Base-by-base conservation (phyloP, 2,113 vertebrate species). In the Canis aureus region DNA sequence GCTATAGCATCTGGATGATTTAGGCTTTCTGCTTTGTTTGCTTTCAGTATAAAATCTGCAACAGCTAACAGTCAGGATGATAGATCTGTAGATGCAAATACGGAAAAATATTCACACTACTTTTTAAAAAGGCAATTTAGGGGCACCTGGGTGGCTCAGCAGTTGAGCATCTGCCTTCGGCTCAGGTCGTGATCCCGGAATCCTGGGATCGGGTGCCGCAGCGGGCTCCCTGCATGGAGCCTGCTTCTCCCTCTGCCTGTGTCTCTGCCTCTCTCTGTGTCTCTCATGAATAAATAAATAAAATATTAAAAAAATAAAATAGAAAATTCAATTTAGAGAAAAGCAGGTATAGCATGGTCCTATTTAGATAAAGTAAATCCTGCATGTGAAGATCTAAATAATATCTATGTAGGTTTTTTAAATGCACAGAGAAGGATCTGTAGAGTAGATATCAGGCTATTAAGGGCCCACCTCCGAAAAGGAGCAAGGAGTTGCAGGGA, bases 311-410 rank as follows among this genome's bases (percentile, higher is more conserved):
- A 43, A 43, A 43, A 43, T 43, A 43, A 43, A 43, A 43, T 43
- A 43, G 43, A 43, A 20, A 49, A 35, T 23, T 27, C 49, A 55
- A 3, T 0, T 38, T n/a, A 69, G 62, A 76, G 82, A 67, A 93
- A 51, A 29, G 8, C 3, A 1, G 0, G 2, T 8, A 15, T 1
- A 2, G 27, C 3, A 0, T 1, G 4, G 29, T 1, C 4, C 66
- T 67, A 1, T 16, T 69, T 20, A 25, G 17, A 8, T 71, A 8
- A 86, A 59, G 11, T 29, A 66, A 49, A 35, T 11, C 92, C 29
- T 22, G 16, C 20, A 11, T 0, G 23, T 5, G 10, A 12, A 4
- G 35, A n/a, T n/a, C n/a, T 43, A 6, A 17, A 9, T 57, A 1
- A 23, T 10, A 32, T 4, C 38, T 22, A 0, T 2, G 16, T 20